Evolutionary conservation across 2,888 invertebrate genomes (phyloP).

Genomic region (Tenthredo livida): DNA sequence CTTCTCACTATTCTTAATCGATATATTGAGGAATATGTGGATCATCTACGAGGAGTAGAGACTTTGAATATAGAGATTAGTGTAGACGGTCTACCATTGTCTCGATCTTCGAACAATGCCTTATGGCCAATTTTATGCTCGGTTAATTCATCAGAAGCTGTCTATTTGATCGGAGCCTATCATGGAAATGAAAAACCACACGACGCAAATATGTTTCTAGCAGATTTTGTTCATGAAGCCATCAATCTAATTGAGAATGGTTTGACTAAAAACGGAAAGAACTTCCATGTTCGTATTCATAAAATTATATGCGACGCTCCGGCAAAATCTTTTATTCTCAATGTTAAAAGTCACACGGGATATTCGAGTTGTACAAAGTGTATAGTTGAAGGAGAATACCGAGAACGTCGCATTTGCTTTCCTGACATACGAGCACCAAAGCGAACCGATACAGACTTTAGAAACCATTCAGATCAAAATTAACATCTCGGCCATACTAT

Average conservation of each 20-base stretch:
- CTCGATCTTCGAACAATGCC: constrained; percentile 27
- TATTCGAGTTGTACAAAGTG: constrained; percentile 25
- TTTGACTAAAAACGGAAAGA: not conserved
- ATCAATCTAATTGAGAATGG: not conserved
- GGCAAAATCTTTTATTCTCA: not conserved
- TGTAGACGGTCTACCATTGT: constrained; percentile 41
- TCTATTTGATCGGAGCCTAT: constrained; percentile 16
- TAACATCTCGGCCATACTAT: not conserved
- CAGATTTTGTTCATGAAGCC: not conserved
- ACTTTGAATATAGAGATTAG: not conserved
- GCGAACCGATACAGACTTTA: not conserved
- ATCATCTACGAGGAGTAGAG: not conserved
- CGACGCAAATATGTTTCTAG: not conserved
- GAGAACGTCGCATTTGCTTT: constrained; percentile 26
- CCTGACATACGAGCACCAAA: constrained; percentile 5
- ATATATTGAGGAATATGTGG: constrained; percentile 17
- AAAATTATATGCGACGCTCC: constrained; percentile 21
- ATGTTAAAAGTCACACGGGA: constrained; percentile 30
- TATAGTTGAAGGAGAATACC: constrained; percentile 10
- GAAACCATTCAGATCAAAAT: not conserved
- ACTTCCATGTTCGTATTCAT: not conserved
- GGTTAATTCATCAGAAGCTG: not conserved
- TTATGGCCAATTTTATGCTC: constrained; percentile 41
- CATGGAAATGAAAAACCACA: constrained; percentile 20
- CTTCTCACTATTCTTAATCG: not conserved